Evolutionary conservation across 2,113 vertebrate species (phyloP).

Genomic region (Oreochromis spilurus): DNA sequence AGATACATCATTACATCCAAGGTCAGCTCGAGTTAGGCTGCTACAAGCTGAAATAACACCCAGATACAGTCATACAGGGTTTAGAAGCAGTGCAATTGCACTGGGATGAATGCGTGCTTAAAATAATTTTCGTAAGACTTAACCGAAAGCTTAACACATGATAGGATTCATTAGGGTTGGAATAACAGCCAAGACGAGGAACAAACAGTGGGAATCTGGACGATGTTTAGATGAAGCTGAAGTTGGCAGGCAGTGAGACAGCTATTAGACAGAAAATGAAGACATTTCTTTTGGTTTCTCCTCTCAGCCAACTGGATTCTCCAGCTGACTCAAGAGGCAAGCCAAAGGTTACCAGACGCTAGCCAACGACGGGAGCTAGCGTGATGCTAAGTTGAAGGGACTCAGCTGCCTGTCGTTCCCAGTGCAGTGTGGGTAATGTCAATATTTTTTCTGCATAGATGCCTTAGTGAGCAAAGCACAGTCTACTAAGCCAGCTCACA

Average conservation of each 20-base stretch:
- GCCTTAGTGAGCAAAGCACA: neutral
- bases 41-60: conserved; percentile 7
- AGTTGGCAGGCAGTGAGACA: neutral
- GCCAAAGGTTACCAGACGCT: conserved; percentile 61
- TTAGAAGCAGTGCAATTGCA: neutral
- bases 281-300: conserved; percentile 13
- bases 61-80: neutral
- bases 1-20: neutral
- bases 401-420: neutral
- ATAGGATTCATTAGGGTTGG: neutral
- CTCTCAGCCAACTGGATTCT: conserved; percentile 8
- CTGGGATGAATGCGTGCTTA: neutral
- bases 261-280: conserved; percentile 18
- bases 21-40: neutral
- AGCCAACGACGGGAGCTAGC: neutral
- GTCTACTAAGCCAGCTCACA: neutral
- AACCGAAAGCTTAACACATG: neutral
- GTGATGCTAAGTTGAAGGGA: neutral
- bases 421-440: neutral
- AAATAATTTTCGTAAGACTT: neutral
- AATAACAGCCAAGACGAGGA: neutral
- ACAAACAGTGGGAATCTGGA: conserved; percentile 1
- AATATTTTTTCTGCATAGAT: neutral
- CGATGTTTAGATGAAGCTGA: neutral
- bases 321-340: conserved; percentile 30